Conservation (phyloP, 2,113 vertebrate species). For the Carassius carassius region DNA sequence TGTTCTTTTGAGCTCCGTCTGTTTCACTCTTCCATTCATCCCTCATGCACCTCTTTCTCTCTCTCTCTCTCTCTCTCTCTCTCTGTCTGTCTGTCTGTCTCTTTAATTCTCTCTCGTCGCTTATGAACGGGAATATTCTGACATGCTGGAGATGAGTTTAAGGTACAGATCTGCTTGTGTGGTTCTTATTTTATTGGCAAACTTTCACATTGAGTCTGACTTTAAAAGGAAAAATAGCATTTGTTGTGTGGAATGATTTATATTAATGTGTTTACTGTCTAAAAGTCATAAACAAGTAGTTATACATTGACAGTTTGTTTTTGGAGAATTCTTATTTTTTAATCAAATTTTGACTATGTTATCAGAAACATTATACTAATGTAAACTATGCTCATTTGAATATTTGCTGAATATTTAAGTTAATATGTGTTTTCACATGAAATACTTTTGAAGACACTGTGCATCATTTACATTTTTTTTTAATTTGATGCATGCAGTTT, state of each 20-base stretch:
- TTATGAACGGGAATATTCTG: conserved; percentile 57
- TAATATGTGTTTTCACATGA: background rate
- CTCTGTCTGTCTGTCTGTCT: conserved; percentile 6
- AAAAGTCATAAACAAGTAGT: background rate
- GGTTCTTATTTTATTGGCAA: background rate
- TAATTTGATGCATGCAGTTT: background rate
- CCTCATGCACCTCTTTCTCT: conserved; percentile 65
- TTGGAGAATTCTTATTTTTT: background rate
- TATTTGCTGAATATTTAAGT: background rate
- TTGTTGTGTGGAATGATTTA: background rate
- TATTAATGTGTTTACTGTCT: background rate
- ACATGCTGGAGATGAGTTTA: conserved; percentile 50
- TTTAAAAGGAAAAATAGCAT: background rate
- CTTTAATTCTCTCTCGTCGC: conserved; percentile 48
- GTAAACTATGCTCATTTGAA: background rate
- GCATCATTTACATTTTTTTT: background rate
- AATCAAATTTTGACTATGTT: background rate
- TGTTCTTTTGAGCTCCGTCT: conserved; percentile 19
- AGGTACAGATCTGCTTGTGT: conserved; percentile 50
- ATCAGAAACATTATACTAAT: background rate
- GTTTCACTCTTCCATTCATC: conserved; percentile 38
- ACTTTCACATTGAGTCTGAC: background rate
- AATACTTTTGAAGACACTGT: background rate
- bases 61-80: conserved; percentile 7
- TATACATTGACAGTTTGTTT: background rate